These are phyloP conservation scores for Myotis daubentonii DNA, from an alignment of 2,797 vertebrate genomes.

Conservation along the genomic window DNA sequence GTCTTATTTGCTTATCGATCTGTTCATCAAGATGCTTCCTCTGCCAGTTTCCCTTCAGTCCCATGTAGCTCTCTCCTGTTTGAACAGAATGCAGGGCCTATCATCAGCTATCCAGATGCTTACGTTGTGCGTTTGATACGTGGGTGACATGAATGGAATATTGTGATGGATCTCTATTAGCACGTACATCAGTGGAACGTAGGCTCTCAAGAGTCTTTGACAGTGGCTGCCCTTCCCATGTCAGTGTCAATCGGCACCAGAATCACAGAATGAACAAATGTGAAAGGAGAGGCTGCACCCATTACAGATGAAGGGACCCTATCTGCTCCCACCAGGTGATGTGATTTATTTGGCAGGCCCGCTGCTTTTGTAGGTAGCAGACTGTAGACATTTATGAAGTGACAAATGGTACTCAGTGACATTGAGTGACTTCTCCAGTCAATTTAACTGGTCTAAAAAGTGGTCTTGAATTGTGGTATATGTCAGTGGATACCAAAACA, in stretches of 20 bases:
- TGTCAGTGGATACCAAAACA: conserved; percentile 81
- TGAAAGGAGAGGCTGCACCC: conserved; percentile 90
- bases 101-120: conserved; percentile 83
- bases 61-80: conserved; percentile 64
- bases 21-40: conserved; percentile 73
- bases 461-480: conserved; percentile 86
- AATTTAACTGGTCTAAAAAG: conserved; percentile 90
- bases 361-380: conserved; percentile 89
- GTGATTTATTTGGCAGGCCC: conserved; percentile 92
- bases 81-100: conserved; percentile 56
- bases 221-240: conserved; percentile 88
- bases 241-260: conserved; percentile 89
- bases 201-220: conserved; percentile 86
- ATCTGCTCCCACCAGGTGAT: conserved; percentile 92
- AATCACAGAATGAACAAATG: conserved; percentile 87
- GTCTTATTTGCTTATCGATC: background rate
- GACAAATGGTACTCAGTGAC: conserved; percentile 90
- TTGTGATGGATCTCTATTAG: conserved; percentile 91
- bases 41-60: conserved; percentile 76
- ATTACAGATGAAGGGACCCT: conserved; percentile 92
- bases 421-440: conserved; percentile 95
- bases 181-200: conserved; percentile 83
- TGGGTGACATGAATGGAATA: conserved; percentile 79
- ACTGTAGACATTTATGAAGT: conserved; percentile 89
- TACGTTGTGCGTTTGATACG: conserved; percentile 77